Base-by-base conservation (phyloP, 2,113 vertebrate genomes). In the Microtus montanus region DNA sequence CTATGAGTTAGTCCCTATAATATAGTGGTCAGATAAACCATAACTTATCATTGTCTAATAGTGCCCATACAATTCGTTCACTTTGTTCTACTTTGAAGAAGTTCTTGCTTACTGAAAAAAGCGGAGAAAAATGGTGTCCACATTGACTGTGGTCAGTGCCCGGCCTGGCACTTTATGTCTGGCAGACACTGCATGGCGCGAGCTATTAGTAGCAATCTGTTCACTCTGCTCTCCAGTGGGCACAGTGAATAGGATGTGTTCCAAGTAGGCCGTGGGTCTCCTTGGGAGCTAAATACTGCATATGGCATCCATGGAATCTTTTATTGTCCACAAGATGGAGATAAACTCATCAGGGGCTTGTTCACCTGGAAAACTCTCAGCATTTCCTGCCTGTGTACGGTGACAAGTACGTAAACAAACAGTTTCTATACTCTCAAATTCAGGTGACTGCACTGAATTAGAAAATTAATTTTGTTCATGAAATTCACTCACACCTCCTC, bases 141-240 rank as follows among this genome's bases (percentile, higher is more conserved):
- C 83, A 47, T 44, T 89, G 70, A 52, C 68, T 63, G 85, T 70
- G 92, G 95, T 93, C 93, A 97, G 78, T 95, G 54, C 84, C 94
- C 94, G 87, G 92, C 89, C 95, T 97, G 97, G 95, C 86, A 87
- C 58, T 80, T 91, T 6, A 49, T 80, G 44, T 90, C 68, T 94
- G 93, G 92, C 95, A 97, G 96, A 94, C 63, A 90, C 73, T 83
- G 15, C 44, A 86, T 95, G 78, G 90, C 54, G 90, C 63, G 95
- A 96, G 83, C 97, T 91, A 96, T 98, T 97, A 96, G 86, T 70
- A 89, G 75, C 97, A 97, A 97, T 97, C 97, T 98, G 97, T 97
- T 97, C 96, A 84, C 88, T 89, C 70, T 47, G 38, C 78, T 71
- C 83, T 93, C 78, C 92, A 93, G 82, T 89, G 92, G 68, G 93